Conservation (phyloP, 2,888 invertebrate genomes). For the Argyresthia albistria region DNA sequence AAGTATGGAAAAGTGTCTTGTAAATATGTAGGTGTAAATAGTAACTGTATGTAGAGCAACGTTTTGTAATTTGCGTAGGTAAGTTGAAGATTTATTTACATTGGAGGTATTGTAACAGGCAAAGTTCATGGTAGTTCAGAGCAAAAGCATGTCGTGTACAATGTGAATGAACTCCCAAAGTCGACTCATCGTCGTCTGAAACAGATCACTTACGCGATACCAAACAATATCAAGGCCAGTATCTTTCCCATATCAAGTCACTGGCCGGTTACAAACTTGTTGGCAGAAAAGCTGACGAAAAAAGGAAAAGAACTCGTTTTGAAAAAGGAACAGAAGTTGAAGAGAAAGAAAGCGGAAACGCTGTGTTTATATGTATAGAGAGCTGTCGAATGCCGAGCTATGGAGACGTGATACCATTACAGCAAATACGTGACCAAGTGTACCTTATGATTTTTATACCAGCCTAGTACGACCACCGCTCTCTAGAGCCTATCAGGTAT, state of each 20-base stretch:
- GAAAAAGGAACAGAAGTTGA: constrained; percentile 7
- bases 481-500: constrained; percentile 18
- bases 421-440: constrained; percentile 24
- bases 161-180: constrained; percentile 30
- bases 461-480: constrained; percentile 6
- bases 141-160: constrained; percentile 12
- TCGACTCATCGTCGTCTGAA: constrained; percentile 26
- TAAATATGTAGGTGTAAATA: not conserved
- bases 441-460: constrained; percentile 7
- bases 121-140: constrained; percentile 2
- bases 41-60: not conserved
- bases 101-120: not conserved
- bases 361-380: not conserved
- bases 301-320: constrained; percentile 8
- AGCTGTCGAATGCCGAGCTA: constrained; percentile 10
- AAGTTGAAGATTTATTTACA: too few species aligned
- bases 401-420: constrained; percentile 36
- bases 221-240: constrained; percentile 16
- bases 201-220: constrained; percentile 16
- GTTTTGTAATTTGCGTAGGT: not conserved
- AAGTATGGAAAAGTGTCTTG: too few species aligned
- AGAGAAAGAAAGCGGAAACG: constrained; percentile 40
- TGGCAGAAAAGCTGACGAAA: not conserved
- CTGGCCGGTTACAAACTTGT: not conserved
- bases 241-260: constrained; percentile 1